Base-by-base conservation (phyloP, 2,113 vertebrate genomes). In the Perccottus glenii region DNA sequence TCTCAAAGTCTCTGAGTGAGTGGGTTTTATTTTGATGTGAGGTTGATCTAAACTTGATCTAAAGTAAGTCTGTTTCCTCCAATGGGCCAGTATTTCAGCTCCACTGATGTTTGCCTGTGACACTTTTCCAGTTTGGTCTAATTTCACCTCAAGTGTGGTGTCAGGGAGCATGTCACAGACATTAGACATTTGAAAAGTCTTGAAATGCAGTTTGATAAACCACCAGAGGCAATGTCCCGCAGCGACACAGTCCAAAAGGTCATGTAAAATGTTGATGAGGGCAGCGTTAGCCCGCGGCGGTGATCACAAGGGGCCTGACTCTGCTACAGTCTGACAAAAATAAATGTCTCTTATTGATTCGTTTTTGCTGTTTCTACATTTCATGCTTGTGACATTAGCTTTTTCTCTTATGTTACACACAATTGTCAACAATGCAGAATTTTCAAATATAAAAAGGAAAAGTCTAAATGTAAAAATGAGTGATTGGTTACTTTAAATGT, bases 191-290 rank as follows among this genome's bases (percentile, higher is more conserved):
- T 3, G 61, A 38, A 55, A 64, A 78, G 66, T 82, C 36, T 44
- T 60, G 57, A 43, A 65, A 81, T 68, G 48, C 35, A 63, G 46
- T 33, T 12, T 42, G 19, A 14, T 47, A 72, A 75, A 75, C 60
- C 56, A 75, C 87, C 79, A 66, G 45, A 73, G 81, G 85, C 85
- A 45, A 73, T 77, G 55, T 75, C 77, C 59, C 19, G 60, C 35
- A 10, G 58, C 70, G 78, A 70, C 72, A 67, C 74, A 27, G 32
- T 42, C 67, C 36, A 44, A 81, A 86, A 89, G 83, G 87, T 87
- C 77, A 77, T 12, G 33, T 64, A 36, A 89, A 89, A 89, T 86
- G 85, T 83, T 83, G 84, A 16, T 52, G 53, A 58, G 83, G 67
- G 72, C 77, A 84, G 74, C 42, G 43, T 33, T 51, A 61, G 81